A percentile compares a stretch with the other conserved stretches of the same genome.
Evolutionary conservation across 2,113 vertebrate species (phyloP).

Genomic region (Nicator chloris): DNA sequence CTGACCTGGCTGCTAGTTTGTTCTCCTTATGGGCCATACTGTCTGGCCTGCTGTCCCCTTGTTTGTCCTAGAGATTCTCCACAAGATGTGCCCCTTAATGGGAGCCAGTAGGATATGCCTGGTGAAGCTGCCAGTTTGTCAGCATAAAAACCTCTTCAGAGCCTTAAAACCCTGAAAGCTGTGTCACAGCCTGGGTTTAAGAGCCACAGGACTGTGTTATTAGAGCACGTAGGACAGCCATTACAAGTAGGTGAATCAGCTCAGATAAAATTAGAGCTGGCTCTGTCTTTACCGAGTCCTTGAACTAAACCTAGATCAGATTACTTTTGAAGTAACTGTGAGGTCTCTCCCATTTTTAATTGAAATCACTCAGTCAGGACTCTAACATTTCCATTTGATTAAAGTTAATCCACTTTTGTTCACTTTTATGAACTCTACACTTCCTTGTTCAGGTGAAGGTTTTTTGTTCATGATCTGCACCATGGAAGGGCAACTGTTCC

Average conservation of each 20-base stretch:
- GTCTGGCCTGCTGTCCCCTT: not conserved
- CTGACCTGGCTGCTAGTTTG: not conserved
- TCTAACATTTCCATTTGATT: not conserved
- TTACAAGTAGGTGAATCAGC: not conserved
- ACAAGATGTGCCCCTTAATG: not conserved
- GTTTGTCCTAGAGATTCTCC: not conserved
- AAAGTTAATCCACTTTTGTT: not conserved
- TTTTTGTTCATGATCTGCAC: not conserved
- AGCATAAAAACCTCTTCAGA: not conserved
- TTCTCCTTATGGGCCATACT: not conserved
- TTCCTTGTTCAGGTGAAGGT: not conserved
- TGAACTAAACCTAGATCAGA: constrained; percentile 40
- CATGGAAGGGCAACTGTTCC: rapidly evolving
- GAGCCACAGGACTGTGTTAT: not conserved
- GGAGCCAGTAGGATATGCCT: not conserved
- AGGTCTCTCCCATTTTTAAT: not conserved
- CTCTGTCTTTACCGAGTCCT: constrained; percentile 38
- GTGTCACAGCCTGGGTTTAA: not conserved
- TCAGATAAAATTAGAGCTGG: constrained; percentile 19
- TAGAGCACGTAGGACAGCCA: not conserved
- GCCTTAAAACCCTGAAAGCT: not conserved
- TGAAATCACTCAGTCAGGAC: not conserved
- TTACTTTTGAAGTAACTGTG: not conserved
- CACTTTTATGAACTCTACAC: not conserved
- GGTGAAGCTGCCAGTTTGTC: not conserved